A percentile compares a stretch with the other conserved stretches of the same genome.
phyloP scores from a whole-genome alignment of 2,888 invertebrate species.

The Ichneumoninae sp. region DNA sequence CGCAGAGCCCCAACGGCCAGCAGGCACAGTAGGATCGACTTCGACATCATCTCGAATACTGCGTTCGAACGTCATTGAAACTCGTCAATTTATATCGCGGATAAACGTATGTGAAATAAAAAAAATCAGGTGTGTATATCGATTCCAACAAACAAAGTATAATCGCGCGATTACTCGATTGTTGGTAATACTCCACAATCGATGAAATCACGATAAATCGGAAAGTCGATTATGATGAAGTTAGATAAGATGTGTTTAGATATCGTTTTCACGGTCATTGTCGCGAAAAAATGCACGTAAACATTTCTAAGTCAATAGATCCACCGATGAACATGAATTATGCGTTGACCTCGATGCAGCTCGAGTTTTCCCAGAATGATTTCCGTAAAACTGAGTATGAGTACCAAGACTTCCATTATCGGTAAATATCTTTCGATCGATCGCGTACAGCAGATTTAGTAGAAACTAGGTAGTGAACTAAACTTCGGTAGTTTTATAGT shows the following conservation, averaged over 20 bases:
- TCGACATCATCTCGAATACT: slow-evolving; percentile 40
- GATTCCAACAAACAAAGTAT: slow-evolving; percentile 24
- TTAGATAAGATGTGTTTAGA: slow-evolving; percentile 75
- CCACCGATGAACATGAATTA: background rate
- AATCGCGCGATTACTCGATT: slow-evolving; percentile 26
- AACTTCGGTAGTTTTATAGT: background rate
- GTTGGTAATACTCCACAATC: background rate
- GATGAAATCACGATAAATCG: background rate
- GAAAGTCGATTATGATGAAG: background rate
- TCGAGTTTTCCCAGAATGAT: background rate
- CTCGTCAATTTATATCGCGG: slow-evolving; percentile 41
- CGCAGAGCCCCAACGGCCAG: slow-evolving; percentile 27
- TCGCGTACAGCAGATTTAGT: background rate
- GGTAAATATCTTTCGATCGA: background rate
- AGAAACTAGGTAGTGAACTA: background rate
- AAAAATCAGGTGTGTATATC: slow-evolving; percentile 23
- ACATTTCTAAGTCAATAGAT: background rate
- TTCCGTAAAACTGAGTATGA: background rate
- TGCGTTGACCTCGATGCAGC: background rate
- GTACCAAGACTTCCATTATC: background rate
- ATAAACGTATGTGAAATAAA: background rate
- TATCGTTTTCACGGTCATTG: slow-evolving; percentile 72
- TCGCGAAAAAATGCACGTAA: background rate
- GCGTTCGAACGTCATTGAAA: background rate
- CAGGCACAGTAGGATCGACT: slow-evolving; percentile 38